Base-by-base conservation (phyloP, 92 coral and sea anemone species). In the Zoanthus gigantus region DNA sequence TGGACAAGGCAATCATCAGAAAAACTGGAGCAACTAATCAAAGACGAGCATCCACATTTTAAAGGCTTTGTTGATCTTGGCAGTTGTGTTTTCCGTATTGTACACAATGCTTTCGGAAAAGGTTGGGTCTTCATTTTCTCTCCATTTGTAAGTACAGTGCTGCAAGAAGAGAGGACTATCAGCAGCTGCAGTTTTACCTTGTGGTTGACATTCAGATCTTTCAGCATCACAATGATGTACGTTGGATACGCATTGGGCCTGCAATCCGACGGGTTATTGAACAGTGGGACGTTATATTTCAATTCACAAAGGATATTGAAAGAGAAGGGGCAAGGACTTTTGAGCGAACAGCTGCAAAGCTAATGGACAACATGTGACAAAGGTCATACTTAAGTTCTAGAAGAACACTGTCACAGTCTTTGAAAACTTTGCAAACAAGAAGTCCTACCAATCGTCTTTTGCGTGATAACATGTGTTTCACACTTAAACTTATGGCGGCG, bases 61-160 rank as follows among this genome's bases (percentile, higher is more conserved):
- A 72, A 50, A 79, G 90, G 90, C 45, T 90, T 79, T 87, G 89
- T 85, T 85, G 87, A 85, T 66, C 45, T 82, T n/a, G 90, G 89
- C 28, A 76, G 90, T 83, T 90, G 90, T 76, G 68, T 89, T 17
- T 85, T 84, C 74, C 88, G 80, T 77, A 73, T 17, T 18, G 88
- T 87, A 72, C 93, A 91, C 71, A 90, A 87, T 90, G 91, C 88
- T 23, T 87, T 87, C 68, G 72, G 86, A 13, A 86, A 86, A 23
- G 23, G 23, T 23, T 23, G 73, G 81, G 90, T 78, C 29, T 72
- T 71, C 90, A 91, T 74, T 67, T 87, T 29, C 86, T 61, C 74
- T 34, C 87, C 47, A 66, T 60, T 73, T 87, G 87, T 89, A 91
- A 91, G 89, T 54, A 72, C 79, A 87, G 89, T 77, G 89, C 88